phyloP scores from a whole-genome alignment of 2,888 invertebrate genomes.

The Diaphora mendica region DNA sequence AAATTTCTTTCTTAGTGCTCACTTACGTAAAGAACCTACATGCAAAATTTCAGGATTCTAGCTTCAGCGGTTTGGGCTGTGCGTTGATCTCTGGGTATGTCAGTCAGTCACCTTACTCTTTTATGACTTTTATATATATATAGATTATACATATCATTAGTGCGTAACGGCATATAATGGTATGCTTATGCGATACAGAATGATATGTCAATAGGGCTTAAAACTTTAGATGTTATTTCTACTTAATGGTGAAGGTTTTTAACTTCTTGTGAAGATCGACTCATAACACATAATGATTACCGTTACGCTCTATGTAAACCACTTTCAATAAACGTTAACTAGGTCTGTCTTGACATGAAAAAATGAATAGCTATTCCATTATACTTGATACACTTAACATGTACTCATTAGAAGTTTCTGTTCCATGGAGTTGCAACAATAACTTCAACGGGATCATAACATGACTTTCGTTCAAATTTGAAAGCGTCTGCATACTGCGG shows the following conservation, averaged over 20 bases:
- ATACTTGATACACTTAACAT: background rate
- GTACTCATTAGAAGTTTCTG: background rate
- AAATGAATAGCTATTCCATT: background rate
- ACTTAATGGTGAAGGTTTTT: background rate
- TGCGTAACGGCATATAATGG: background rate
- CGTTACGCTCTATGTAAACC: background rate
- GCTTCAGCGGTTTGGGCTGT: no score
- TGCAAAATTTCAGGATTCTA: no score
- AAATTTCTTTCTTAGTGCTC: no score
- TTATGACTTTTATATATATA: no score
- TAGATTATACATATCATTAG: background rate
- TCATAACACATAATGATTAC: background rate
- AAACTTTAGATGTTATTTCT: background rate
- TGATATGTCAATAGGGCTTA: background rate
- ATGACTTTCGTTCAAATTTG: background rate
- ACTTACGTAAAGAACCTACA: no score
- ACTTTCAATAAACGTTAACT: background rate
- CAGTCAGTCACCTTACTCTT: no score
- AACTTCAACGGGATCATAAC: background rate
- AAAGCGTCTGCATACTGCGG: background rate
- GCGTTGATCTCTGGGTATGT: no score
- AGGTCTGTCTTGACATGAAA: background rate
- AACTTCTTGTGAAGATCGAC: background rate
- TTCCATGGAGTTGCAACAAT: background rate
- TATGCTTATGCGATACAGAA: background rate